Conservation (phyloP, 2,888 invertebrate genomes). For the Limnephilus auricula region DNA sequence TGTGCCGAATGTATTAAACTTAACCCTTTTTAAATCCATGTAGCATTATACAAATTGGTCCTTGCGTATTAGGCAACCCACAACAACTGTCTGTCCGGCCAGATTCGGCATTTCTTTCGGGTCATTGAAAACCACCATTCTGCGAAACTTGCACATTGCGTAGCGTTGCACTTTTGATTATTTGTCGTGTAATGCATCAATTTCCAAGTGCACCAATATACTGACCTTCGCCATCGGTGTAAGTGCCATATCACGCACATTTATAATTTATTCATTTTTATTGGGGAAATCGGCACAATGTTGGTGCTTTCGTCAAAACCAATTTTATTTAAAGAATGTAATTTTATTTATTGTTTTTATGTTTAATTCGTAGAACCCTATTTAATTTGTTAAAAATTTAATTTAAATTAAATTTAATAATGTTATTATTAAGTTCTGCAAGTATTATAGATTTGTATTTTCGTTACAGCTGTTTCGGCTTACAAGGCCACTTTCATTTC, state of each 20-base stretch:
- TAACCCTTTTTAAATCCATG: not conserved
- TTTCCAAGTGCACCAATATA: not conserved
- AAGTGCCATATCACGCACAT: not conserved
- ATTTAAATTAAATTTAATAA: too few species aligned
- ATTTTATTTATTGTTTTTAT: too few species aligned
- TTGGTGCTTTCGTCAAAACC: not conserved
- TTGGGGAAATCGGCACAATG: not conserved
- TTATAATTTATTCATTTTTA: not conserved
- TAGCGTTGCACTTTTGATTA: not conserved
- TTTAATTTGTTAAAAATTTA: too few species aligned
- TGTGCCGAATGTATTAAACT: not conserved
- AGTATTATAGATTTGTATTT: too few species aligned
- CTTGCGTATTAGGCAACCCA: not conserved
- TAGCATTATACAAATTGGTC: not conserved
- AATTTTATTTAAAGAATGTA: too few species aligned
- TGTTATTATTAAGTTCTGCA: too few species aligned
- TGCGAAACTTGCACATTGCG: not conserved
- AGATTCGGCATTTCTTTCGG: slow-evolving; percentile 35
- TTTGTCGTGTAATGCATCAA: not conserved
- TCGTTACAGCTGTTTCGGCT: too few species aligned
- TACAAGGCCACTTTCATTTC: too few species aligned
- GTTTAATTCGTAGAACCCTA: too few species aligned
- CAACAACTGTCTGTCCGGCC: not conserved
- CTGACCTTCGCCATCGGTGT: not conserved
- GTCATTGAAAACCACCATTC: slow-evolving; percentile 45